These are phyloP conservation scores for Tineola bisselliella DNA, from an alignment of 2,888 invertebrate species.

Conservation along the genomic window DNA sequence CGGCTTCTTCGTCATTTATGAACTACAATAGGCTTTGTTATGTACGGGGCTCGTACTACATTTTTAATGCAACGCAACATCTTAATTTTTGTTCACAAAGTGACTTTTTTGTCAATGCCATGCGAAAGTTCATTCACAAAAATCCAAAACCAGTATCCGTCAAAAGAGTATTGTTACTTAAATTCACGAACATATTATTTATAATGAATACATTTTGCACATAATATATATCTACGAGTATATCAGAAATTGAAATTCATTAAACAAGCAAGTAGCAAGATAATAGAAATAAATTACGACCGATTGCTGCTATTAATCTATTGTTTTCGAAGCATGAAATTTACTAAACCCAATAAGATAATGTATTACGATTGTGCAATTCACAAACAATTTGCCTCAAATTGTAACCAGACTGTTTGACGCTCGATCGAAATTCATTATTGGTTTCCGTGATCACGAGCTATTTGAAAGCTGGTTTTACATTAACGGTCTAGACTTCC, in stretches of 20 bases:
- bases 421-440: slow-evolving; percentile 6
- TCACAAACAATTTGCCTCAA: neutral
- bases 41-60: slow-evolving; percentile 19
- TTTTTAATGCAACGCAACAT: neutral
- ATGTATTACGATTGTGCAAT: neutral
- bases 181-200: neutral
- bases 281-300: slow-evolving; percentile 2
- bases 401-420: neutral
- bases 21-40: slow-evolving; percentile 48
- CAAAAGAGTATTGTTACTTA: neutral
- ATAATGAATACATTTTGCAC: neutral
- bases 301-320: neutral
- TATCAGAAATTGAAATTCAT: neutral
- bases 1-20: slow-evolving; percentile 36
- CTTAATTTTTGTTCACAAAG: neutral
- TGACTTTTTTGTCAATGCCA: neutral
- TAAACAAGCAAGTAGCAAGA: neutral
- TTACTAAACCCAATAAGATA: neutral
- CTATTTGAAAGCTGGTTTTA: neutral
- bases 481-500: neutral
- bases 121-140: neutral
- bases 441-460: neutral
- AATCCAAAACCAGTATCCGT: neutral
- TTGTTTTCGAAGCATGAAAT: neutral
- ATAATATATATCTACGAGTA: neutral